Evolutionary conservation across 1,140 invertebrate species (phyloP).

Genomic region (Galleria mellonella): DNA sequence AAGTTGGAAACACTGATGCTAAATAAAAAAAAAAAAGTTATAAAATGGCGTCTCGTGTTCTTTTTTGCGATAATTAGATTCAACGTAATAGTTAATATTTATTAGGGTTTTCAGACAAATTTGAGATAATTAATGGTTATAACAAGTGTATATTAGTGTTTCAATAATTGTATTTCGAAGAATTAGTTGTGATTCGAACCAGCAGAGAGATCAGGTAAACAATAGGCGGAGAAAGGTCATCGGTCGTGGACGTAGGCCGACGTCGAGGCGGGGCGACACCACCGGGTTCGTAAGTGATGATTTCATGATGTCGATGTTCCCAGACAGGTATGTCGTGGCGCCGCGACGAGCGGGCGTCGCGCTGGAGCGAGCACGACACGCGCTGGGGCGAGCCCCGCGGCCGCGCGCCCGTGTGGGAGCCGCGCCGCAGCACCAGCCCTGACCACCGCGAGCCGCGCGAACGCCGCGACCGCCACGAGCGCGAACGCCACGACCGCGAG

Average conservation of each 20-base stretch:
- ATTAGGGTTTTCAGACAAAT: neutral
- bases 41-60: too few relatives aligned
- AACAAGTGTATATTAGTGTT: neutral
- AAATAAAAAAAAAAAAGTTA: too few relatives aligned
- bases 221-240: conserved; percentile 15
- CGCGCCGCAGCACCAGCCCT: conserved; percentile 39
- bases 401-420: conserved; percentile 52
- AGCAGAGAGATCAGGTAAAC: conserved; percentile 14
- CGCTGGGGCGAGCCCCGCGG: conserved; percentile 23
- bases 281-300: conserved; percentile 21
- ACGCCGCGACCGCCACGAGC: conserved; percentile 30
- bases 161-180: neutral
- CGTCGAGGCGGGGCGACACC: conserved; percentile 1
- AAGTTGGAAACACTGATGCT: too few relatives aligned
- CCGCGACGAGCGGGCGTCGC: conserved; percentile 41
- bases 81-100: conserved; percentile 2
- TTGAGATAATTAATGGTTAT: too few relatives aligned
- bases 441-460: conserved; percentile 33
- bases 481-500: conserved; percentile 25
- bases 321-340: conserved; percentile 66
- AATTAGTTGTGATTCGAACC: neutral
- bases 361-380: conserved; percentile 35
- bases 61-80: too few relatives aligned
- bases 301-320: conserved; percentile 55
- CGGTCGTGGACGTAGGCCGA: conserved; percentile 12